Base-by-base conservation (phyloP, 2,113 vertebrate species). In the Nesogale talazaci region DNA sequence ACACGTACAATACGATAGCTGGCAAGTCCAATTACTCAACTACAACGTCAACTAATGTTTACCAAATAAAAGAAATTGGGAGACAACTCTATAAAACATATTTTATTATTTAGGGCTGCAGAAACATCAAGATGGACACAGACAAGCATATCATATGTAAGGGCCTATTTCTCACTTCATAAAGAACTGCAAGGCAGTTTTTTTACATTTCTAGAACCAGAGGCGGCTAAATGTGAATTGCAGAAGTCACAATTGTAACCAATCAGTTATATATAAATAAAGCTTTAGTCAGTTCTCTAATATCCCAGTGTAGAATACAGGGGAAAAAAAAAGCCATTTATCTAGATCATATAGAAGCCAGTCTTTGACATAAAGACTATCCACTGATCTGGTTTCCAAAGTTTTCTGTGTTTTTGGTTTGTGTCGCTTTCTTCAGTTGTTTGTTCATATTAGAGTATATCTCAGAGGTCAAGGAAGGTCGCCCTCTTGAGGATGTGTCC, bases 101-200 rank as follows among this genome's bases (percentile, higher is more conserved):
- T 69, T 93, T 93, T 84, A 89, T 83, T 90, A 82, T 22, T 92
- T 57, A 84, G 42, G 63, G 77, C 6, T 77, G 20, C 14, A 65
- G 61, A 82, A 74, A 92, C 56, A 86, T 52, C 78, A 57, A 42
- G 42, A 77, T 59, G 72, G 83, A 86, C 23, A 63, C 3, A 95
- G 70, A 25, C 7, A 82, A 78, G 31, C 75, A 88, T 0, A 27
- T 11, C 38, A 42, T 46, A 17, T 7, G 29, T 56, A 80, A 92
- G 20, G 17, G 5, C 31, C 69, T 27, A 2, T 31, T 85, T 81
- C 81, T 81, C 27, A 40, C 56, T 86, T 88, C 31, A 69, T 2
- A 16, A 2, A 83, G 29, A 65, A 67, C 80, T 59, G 22, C 20
- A 78, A n/a, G n/a, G 36, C 61, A 69, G 42, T 31, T 59, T 69